A percentile compares a stretch with the other conserved stretches of the same genome.
These are phyloP conservation scores for Leptinotarsa undecemlineata DNA, from an alignment of 1,140 invertebrate genomes.

Conservation along the genomic window DNA sequence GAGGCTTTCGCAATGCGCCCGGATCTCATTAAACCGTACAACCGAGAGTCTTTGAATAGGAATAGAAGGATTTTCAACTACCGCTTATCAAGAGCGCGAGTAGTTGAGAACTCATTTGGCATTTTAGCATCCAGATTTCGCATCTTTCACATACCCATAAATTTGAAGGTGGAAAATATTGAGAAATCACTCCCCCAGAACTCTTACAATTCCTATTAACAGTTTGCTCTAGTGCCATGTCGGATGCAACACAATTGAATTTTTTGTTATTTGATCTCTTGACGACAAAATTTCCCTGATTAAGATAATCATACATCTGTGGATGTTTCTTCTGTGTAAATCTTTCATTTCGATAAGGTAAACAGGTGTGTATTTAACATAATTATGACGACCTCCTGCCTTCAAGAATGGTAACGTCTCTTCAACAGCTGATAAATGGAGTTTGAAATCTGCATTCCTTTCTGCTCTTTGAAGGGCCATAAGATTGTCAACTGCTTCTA, in stretches of 20 bases:
- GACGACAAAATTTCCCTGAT: constrained; percentile 26
- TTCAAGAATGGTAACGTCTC: constrained; percentile 21
- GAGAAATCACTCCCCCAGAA: constrained; percentile 19
- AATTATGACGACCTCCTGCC: constrained; percentile 15
- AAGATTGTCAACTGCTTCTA: constrained; percentile 22
- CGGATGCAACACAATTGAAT: constrained; percentile 25
- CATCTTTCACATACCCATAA: constrained; percentile 25
- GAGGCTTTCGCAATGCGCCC: constrained; percentile 21
- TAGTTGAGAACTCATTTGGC: no score
- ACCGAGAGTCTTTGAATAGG: constrained; percentile 3
- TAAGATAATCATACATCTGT: constrained; percentile 20
- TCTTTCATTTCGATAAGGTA: constrained; percentile 15
- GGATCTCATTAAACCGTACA: constrained; percentile 25
- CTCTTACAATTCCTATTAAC: constrained; percentile 25
- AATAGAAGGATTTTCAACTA: not conserved
- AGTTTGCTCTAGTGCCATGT: constrained; percentile 21
- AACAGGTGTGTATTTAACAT: not conserved
- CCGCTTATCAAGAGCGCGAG: not conserved
- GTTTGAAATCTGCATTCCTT: constrained; percentile 24
- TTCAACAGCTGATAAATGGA: constrained; percentile 23
- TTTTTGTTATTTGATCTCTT: constrained; percentile 26
- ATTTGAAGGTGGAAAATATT: constrained; percentile 27
- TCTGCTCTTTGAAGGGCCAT: not conserved
- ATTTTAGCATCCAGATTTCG: constrained; percentile 16
- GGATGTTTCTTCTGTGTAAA: constrained; percentile 5